A percentile compares a stretch with the other conserved stretches of the same genome.
Conservation (phyloP, 2,113 vertebrate species). For the Nansenia antarctica region DNA sequence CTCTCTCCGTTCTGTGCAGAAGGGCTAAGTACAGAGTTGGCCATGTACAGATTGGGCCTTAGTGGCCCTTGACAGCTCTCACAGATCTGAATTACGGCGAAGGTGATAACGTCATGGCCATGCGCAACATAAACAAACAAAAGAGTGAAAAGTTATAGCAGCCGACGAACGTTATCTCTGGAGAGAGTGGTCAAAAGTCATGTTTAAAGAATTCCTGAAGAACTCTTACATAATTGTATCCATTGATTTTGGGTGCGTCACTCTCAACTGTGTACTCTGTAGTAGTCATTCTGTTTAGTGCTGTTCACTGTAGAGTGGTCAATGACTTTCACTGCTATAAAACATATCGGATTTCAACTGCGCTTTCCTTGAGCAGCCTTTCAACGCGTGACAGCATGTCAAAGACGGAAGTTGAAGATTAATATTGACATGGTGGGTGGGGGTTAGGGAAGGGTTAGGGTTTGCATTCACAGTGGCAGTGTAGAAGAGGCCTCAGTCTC, state of each 20-base stretch:
- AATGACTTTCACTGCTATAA: no score
- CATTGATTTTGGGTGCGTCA: neutral
- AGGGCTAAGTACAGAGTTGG: neutral
- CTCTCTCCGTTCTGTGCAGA: neutral
- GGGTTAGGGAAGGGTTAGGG: neutral
- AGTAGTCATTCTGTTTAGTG: neutral
- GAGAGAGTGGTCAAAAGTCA: no score
- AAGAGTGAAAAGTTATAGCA: no score
- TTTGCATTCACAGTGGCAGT: slow-evolving; percentile 43
- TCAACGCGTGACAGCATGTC: neutral
- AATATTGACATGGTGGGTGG: neutral
- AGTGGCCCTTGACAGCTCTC: no score
- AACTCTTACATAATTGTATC: no score
- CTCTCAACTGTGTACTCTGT: neutral
- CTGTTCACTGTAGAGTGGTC: neutral
- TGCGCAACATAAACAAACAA: no score
- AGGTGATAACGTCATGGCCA: no score
- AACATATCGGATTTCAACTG: no score
- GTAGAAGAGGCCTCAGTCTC: slow-evolving; percentile 22
- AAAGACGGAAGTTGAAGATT: neutral
- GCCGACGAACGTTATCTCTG: no score
- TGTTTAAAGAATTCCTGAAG: no score
- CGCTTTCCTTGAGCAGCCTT: neutral
- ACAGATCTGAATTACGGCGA: no score
- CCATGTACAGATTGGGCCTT: neutral